phyloP scores from a whole-genome alignment of 2,113 vertebrate species.

The Pardalotus punctatus region DNA sequence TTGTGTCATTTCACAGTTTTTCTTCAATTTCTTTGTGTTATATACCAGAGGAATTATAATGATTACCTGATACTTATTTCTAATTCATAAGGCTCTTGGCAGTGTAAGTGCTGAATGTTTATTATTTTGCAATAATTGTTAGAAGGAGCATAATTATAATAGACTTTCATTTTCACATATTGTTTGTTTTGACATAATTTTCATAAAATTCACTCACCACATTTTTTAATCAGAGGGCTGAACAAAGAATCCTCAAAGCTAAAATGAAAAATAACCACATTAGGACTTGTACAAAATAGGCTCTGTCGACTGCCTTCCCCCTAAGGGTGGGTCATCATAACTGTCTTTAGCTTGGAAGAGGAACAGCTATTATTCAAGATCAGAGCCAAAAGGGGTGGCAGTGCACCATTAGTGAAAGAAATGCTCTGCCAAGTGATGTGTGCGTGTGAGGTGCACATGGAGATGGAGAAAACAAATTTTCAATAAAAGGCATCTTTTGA shows the following conservation, averaged over 20 bases:
- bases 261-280: not conserved
- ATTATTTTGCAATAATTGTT: not conserved
- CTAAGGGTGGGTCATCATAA: not conserved
- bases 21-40: not conserved
- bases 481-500: not conserved
- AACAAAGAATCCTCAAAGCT: not conserved
- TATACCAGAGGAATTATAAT: not conserved
- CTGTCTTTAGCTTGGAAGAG: not conserved
- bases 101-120: not conserved
- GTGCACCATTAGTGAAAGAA: not conserved
- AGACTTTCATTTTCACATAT: not conserved
- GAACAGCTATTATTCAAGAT: not conserved
- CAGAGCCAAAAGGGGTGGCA: not conserved
- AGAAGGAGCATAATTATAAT: not conserved
- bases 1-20: not conserved
- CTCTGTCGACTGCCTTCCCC: not conserved
- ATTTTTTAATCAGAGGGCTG: not conserved
- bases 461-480: not conserved
- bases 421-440: not conserved
- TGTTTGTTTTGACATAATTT: not conserved
- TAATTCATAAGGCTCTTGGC: not conserved
- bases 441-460: not conserved
- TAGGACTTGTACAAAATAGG: not conserved
- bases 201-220: not conserved
- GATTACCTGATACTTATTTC: not conserved